Evolutionary conservation across 2,797 vertebrate species (phyloP).

Genomic region (Tympanoctomys barrerae): DNA sequence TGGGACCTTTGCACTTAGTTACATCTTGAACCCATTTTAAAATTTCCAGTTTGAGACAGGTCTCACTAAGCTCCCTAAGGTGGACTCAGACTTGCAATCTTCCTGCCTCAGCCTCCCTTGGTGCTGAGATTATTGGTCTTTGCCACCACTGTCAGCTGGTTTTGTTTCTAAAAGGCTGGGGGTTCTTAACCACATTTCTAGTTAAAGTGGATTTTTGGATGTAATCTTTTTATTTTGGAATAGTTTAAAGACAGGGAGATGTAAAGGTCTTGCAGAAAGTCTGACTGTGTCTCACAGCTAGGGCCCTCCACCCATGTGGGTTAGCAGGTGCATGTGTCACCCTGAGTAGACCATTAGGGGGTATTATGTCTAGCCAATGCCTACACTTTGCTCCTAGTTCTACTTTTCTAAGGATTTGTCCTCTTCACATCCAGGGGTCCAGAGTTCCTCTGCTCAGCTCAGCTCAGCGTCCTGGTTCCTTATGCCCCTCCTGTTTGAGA

Average conservation of each 20-base stretch:
- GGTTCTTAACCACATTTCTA: neutral
- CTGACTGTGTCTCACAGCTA: neutral
- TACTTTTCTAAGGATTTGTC: neutral
- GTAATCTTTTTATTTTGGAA: constrained; percentile 21
- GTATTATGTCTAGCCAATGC: neutral
- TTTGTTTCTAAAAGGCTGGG: neutral
- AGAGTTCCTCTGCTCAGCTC: neutral
- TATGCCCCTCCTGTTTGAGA: neutral
- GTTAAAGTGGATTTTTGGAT: neutral
- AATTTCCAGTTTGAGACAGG: neutral
- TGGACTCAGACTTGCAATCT: neutral
- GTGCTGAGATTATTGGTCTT: neutral
- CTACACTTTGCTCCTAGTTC: neutral
- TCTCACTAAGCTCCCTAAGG: neutral
- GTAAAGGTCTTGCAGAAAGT: neutral
- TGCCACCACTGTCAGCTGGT: neutral
- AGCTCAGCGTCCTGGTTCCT: neutral
- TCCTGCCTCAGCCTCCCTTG: neutral
- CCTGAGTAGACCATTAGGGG: neutral
- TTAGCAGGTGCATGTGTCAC: neutral
- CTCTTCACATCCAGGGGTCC: neutral
- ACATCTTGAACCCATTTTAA: neutral
- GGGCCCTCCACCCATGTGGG: neutral
- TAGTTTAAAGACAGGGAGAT: constrained; percentile 21
- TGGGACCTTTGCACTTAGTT: neutral